Conservation (phyloP, 2,888 invertebrate species). For the Drosophila seclusa region DNA sequence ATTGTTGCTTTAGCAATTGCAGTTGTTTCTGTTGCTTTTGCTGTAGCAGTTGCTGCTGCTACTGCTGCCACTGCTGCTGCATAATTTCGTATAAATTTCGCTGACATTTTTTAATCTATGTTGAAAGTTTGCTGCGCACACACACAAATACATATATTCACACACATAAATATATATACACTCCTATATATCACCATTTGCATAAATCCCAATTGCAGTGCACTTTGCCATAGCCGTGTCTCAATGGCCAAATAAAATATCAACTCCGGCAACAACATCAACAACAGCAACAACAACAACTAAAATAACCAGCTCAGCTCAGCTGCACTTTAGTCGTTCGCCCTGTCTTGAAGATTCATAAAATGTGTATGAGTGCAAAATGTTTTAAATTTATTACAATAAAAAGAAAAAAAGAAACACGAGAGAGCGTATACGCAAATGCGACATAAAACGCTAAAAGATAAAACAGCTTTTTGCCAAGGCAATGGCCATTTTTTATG, state of each 20-base stretch:
- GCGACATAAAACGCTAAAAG: conserved; percentile 78
- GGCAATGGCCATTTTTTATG: conserved; percentile 72
- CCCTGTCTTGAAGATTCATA: conserved; percentile 70
- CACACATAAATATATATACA: conserved; percentile 10
- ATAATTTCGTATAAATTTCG: conserved; percentile 77
- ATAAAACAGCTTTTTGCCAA: conserved; percentile 60
- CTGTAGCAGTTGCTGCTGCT: conserved; percentile 36
- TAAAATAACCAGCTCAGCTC: conserved; percentile 45
- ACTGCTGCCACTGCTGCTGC: conserved; percentile 55
- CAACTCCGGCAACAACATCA: conserved; percentile 31
- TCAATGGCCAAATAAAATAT: conserved; percentile 80
- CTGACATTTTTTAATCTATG: conserved; percentile 78
- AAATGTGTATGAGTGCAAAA: conserved; percentile 80
- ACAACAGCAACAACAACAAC: conserved; percentile 11
- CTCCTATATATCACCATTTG: conserved; percentile 69
- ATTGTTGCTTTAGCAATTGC: conserved; percentile 29
- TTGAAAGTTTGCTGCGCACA: conserved; percentile 63
- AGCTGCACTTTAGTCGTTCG: conserved; percentile 68
- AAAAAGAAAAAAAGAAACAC: conserved; percentile 38
- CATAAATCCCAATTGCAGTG: conserved; percentile 80
- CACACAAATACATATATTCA: conserved; percentile 17
- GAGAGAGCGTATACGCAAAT: conserved; percentile 69
- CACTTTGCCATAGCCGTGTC: conserved; percentile 72
- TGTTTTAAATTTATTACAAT: conserved; percentile 81
- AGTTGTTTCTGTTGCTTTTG: conserved; percentile 28